Evolutionary conservation across 2,888 invertebrate species (phyloP), one percentile per base, ranked within the genome.

Genomic region (Agrotis ipsilon): DNA sequence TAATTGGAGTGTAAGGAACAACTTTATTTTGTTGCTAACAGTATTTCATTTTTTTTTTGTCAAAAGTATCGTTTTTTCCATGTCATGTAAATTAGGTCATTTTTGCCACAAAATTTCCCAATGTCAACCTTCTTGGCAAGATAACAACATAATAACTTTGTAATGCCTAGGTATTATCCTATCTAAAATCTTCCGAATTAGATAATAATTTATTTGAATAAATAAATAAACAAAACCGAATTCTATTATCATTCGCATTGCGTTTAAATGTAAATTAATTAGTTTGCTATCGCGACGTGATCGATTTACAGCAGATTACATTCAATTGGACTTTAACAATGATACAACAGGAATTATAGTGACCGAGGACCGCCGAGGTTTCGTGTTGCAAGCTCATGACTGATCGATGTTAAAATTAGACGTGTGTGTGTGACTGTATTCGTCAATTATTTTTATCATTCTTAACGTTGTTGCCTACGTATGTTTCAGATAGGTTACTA

Each of bases 381-480:
- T 77, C 27, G 77, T 75, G 77, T 77, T 74, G 32, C 80, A 24
- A 73, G 43, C 45, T 5, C n/a, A 24, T 49, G 70, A 70, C 72
- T 60, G 64, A 78, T 57, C n/a, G 78, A 9, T 43, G 13, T 19
- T 49, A 16, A 21, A 21, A 39, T 19, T 55, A 24, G 24, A 39
- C 19, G 11, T 39, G 39, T 19, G n/a, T 58, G 21, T n/a, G 24
- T 59, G n/a, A n/a, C n/a, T n/a, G n/a, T n/a, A n/a, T 49, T 46
- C 6, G n/a, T 13, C 19, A 46, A n/a, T 27, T 45, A 21, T 55
- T 66, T 21, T 43, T n/a, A 48, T 43, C 14, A 21, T 58, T 46
- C 39, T 39, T 39, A 9, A 39, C 11, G 32, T 57, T 27, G 27
- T 49, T 48, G 21, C 16, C 49, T 48, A 32, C 16, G 45, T 65